Percentiles rank a stretch among this genome's conserved stretches.
phyloP scores from a whole-genome alignment of 2,113 vertebrate species.

The Heloderma charlesbogerti region DNA sequence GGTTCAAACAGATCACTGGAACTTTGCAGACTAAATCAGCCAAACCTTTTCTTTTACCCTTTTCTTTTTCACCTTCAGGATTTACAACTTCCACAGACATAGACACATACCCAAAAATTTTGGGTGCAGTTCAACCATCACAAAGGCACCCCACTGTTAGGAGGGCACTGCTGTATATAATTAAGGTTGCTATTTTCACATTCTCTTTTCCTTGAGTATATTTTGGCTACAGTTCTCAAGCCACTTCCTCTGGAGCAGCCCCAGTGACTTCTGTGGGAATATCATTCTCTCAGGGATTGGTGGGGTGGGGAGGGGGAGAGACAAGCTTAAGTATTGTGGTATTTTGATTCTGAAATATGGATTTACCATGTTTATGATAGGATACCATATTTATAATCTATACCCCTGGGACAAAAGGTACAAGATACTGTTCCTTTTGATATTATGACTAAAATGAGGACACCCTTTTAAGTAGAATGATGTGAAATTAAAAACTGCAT shows the following conservation, averaged over 20 bases:
- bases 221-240: not conserved
- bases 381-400: not conserved
- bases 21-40: not conserved
- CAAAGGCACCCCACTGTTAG: not conserved
- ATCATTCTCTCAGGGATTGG: not conserved
- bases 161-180: not conserved
- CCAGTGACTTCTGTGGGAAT: slow-evolving; percentile 21
- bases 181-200: slow-evolving; percentile 29
- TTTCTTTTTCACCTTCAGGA: slow-evolving; percentile 38
- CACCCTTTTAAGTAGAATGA: not conserved
- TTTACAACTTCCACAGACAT: slow-evolving; percentile 29
- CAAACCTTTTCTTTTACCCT: not conserved
- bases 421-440: not conserved
- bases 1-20: not conserved
- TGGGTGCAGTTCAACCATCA: slow-evolving; percentile 50
- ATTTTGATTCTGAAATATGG: slow-evolving; percentile 17
- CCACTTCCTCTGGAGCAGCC: slow-evolving; percentile 11
- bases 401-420: not conserved
- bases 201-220: slow-evolving; percentile 36
- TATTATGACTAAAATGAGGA: slow-evolving; percentile 20
- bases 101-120: slow-evolving; percentile 31
- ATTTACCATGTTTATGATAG: not conserved
- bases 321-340: slow-evolving; percentile 20
- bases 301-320: not conserved
- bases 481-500: slow-evolving; percentile 32